Evolutionary conservation across 2,888 invertebrate species (phyloP).

Genomic region (Lasiommata megera): DNA sequence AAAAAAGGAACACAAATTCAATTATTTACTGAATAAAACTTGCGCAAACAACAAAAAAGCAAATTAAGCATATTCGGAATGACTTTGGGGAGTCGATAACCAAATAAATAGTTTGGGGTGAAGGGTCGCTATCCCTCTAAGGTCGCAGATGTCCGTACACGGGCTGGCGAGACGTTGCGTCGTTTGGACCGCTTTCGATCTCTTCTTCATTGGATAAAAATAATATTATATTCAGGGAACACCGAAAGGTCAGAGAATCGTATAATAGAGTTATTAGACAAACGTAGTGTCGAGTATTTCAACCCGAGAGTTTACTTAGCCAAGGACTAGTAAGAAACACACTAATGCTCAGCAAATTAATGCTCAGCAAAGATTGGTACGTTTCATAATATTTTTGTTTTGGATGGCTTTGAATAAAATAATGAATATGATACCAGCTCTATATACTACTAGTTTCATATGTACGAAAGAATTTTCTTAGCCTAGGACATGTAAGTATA

Average conservation of each 20-base stretch:
- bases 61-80: slow-evolving; percentile 46
- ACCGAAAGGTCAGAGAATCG: slow-evolving; percentile 4
- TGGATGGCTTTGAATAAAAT: no score
- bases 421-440: no score
- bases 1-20: not conserved
- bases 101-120: slow-evolving; percentile 62
- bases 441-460: no score
- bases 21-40: not conserved
- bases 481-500: no score
- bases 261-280: slow-evolving; percentile 13
- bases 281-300: not conserved
- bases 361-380: no score
- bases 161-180: slow-evolving; percentile 46
- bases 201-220: slow-evolving; percentile 15
- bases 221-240: slow-evolving; percentile 9
- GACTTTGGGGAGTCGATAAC: slow-evolving; percentile 59
- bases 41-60: slow-evolving; percentile 24
- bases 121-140: slow-evolving; percentile 34
- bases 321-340: not conserved
- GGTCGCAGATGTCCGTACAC: slow-evolving; percentile 45
- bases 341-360: not conserved
- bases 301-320: not conserved
- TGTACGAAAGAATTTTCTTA: no score
- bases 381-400: no score
- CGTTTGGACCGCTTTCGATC: slow-evolving; percentile 31